Evolutionary conservation across 2,113 vertebrate species (phyloP), one percentile per base, ranked within the genome.

Genomic region (Sceloporus tristichus): DNA sequence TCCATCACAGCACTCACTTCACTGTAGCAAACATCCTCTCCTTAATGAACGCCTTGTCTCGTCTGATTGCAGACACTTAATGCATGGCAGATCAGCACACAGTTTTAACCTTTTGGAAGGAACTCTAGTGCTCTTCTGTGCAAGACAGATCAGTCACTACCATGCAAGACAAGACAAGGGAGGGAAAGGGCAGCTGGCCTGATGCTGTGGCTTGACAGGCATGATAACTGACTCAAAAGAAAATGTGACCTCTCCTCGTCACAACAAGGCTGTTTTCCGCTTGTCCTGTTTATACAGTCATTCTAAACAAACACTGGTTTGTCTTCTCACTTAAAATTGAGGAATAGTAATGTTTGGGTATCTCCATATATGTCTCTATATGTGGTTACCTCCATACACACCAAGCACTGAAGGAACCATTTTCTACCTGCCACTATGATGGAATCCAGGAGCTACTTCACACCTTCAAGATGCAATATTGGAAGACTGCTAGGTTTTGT

Each of bases 121-220:
- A 48, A 25, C 25, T 3, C 27, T 2, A n/a, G 14, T 21, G 1
- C 18, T 42, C 27, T 14, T 66, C 27, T 66, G 59, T 68, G 75
- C 38, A 48, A 85, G 85, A 62, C 74, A 42, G 19, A 86, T 79
- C 75, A n/a, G 59, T 79, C 62, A 53, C 59, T 23, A n/a, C 53
- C 59, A 18, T 62, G 42, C 59, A 21, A 79, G 85, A 54, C 42
- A 54, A 53, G 59, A n/a, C 18, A 53, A 48, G 62, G 13, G 9
- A 53, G 18, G 68, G 10, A 78, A 78, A 78, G 59, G n/a, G 68
- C 56, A 85, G 25, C 74, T 27, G 34, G 74, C 13, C 38, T 42
- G 25, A 42, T 53, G 40, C 40, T 29, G 81, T 53, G 40, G 25
- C 65, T 83, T 68, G 84, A 78, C 59, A 78, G 18, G 74, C 21